Conservation (phyloP, 92 coral and sea anemone species). For the Porites lobata region DNA sequence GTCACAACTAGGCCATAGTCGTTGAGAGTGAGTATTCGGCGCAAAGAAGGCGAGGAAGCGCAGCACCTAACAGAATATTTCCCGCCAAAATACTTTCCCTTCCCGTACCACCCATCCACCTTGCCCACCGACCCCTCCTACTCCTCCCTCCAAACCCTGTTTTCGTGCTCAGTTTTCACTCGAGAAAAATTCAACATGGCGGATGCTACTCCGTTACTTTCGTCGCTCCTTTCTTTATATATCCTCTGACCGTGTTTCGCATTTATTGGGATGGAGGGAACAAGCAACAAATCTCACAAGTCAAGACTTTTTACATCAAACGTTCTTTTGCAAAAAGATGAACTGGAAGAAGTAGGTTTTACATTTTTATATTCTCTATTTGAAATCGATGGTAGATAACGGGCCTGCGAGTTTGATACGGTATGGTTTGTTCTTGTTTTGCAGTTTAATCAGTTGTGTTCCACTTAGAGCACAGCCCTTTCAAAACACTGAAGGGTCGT, state of each 20-base stretch:
- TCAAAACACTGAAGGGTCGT: no score
- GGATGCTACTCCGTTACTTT: neutral
- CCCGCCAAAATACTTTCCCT: constrained; percentile 27
- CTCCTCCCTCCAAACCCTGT: neutral
- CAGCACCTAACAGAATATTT: neutral
- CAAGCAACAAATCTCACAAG: constrained; percentile 54
- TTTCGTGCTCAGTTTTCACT: neutral
- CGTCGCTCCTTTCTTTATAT: no score
- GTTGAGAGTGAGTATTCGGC: neutral
- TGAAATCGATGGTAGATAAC: neutral
- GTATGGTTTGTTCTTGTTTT: no score
- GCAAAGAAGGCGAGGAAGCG: constrained; percentile 14
- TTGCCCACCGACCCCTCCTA: neutral
- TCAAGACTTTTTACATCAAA: constrained; percentile 73
- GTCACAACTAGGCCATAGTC: neutral
- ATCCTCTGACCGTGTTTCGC: neutral
- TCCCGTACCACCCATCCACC: neutral
- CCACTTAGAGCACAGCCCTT: no score
- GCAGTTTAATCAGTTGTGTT: no score
- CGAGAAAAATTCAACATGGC: neutral
- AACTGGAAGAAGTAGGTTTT: constrained; percentile 76
- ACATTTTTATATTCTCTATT: neutral
- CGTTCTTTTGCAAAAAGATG: constrained; percentile 79
- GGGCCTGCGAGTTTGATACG: no score
- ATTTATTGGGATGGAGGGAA: constrained; percentile 51